Evolutionary conservation across 2,888 invertebrate species (phyloP).

Genomic region (Agonopterix arenella): DNA sequence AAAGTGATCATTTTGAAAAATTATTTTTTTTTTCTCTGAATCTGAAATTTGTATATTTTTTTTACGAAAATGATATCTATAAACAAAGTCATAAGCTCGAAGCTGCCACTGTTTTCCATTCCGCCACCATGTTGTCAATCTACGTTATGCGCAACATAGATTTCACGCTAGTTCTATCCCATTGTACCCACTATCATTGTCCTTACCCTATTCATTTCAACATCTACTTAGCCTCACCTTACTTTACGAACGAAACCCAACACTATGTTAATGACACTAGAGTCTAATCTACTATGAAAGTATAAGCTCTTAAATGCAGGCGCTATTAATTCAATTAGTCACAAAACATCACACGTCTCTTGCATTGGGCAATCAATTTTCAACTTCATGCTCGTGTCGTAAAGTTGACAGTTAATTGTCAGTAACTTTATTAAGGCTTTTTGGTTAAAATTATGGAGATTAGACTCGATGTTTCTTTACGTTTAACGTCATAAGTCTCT

Average conservation of each 20-base stretch:
- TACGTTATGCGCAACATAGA: not conserved
- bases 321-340: constrained; percentile 26
- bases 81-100: too few species aligned
- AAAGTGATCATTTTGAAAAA: too few species aligned
- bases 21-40: too few species aligned
- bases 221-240: constrained; percentile 19
- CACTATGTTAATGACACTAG: constrained; percentile 5
- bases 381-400: constrained; percentile 18
- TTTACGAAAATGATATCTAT: too few species aligned
- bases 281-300: constrained; percentile 9
- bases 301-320: constrained; percentile 40
- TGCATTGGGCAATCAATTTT: constrained; percentile 27
- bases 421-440: constrained; percentile 14
- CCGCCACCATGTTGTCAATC: too few species aligned
- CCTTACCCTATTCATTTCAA: constrained; percentile 25
- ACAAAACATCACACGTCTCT: constrained; percentile 25
- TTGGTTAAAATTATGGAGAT: constrained; percentile 1
- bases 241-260: constrained; percentile 3
- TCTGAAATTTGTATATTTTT: too few species aligned
- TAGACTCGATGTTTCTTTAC: not conserved
- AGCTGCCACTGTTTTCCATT: too few species aligned
- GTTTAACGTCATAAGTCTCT: too few species aligned
- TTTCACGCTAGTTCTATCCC: constrained; percentile 42
- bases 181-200: constrained; percentile 41
- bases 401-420: constrained; percentile 31